These are phyloP conservation scores for Dryobotodes eremita DNA, from an alignment of 2,888 invertebrate genomes.

Conservation along the genomic window DNA sequence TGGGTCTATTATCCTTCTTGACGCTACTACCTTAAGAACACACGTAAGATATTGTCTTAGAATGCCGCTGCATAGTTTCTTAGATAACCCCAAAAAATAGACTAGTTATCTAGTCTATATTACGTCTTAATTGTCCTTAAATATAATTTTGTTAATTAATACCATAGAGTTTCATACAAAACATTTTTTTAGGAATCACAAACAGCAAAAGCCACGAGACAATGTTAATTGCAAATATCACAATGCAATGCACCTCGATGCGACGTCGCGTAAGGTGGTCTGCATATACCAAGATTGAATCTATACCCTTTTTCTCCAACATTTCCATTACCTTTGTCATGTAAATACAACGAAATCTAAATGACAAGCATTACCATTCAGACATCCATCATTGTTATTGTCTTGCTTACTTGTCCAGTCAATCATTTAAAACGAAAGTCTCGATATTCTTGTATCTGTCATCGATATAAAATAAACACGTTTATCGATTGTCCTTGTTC, in stretches of 20 bases:
- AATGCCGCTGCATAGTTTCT: background rate
- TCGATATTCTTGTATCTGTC: constrained; percentile 63
- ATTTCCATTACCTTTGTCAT: constrained; percentile 54
- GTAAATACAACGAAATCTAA: constrained; percentile 63
- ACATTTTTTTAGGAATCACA: background rate
- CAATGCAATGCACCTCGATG: background rate
- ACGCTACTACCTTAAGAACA: too few relatives aligned
- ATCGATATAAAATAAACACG: constrained; percentile 62
- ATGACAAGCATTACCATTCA: constrained; percentile 69
- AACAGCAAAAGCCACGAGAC: background rate
- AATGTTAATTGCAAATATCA: constrained; percentile 25
- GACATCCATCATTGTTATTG: constrained; percentile 69
- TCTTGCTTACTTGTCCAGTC: constrained; percentile 56
- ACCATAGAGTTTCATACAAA: background rate
- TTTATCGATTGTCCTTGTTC: constrained; percentile 59
- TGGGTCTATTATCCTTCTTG: too few relatives aligned
- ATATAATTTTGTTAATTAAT: background rate
- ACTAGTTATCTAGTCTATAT: too few relatives aligned
- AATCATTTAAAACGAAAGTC: constrained; percentile 63
- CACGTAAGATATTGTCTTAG: background rate
- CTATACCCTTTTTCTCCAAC: constrained; percentile 37
- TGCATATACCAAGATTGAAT: constrained; percentile 39
- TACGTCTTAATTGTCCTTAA: background rate
- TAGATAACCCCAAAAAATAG: background rate
- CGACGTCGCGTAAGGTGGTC: constrained; percentile 36